Conservation (phyloP, 2,113 vertebrate species). For the Syngnathus floridae region DNA sequence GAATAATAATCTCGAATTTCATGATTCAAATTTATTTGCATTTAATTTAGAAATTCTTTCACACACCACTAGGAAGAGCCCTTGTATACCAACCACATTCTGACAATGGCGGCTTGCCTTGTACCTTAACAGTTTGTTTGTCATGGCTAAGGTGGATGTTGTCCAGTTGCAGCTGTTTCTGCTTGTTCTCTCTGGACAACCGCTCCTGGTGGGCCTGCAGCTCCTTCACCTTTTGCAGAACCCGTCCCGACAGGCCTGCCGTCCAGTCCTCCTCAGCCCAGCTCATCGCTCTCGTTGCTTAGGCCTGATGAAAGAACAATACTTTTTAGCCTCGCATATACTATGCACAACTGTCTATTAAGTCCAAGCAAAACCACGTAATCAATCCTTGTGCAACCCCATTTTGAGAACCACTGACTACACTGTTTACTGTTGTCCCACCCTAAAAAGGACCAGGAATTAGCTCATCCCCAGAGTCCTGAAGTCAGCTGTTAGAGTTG, state of each 20-base stretch:
- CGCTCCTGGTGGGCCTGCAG: slow-evolving; percentile 70
- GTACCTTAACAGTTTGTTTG: slow-evolving; percentile 74
- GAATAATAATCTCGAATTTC: background rate
- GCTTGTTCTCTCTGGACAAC: slow-evolving; percentile 69
- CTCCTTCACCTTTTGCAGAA: slow-evolving; percentile 71
- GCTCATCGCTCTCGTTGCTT: slow-evolving; percentile 61
- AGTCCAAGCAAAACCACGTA: background rate
- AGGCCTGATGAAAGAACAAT: slow-evolving; percentile 21
- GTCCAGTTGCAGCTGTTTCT: slow-evolving; percentile 76
- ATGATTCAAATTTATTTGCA: background rate
- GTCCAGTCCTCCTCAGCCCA: slow-evolving; percentile 79
- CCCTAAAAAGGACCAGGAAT: slow-evolving; percentile 21
- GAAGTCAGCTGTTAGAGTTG: background rate
- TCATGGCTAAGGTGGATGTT: slow-evolving; percentile 65
- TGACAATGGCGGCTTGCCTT: background rate
- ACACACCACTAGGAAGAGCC: background rate
- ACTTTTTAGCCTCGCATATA: background rate
- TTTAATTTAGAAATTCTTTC: background rate
- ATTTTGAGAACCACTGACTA: background rate
- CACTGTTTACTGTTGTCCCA: slow-evolving; percentile 4
- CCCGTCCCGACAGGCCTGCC: slow-evolving; percentile 66
- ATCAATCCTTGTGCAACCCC: background rate
- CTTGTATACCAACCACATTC: background rate
- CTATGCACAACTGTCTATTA: slow-evolving; percentile 1
- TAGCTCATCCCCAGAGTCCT: slow-evolving; percentile 7